Percentiles rank a stretch among this genome's conserved stretches.
Conservation (phyloP, 2,888 invertebrate genomes). For the Furcula furcula region DNA sequence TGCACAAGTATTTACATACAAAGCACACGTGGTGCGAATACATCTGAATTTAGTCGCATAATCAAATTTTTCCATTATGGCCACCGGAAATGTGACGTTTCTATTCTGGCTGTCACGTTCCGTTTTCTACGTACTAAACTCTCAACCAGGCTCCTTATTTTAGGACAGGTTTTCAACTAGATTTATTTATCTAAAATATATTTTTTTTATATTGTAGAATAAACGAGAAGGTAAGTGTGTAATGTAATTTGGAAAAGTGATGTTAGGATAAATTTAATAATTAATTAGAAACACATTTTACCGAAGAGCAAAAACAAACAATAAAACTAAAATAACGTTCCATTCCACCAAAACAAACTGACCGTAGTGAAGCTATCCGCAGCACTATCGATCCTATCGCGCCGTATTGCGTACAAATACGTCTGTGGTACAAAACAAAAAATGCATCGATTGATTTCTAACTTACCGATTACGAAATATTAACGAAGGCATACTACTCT, state of each 20-base stretch:
- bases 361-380: slow-evolving; percentile 36
- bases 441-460: slow-evolving; percentile 36
- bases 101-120: slow-evolving; percentile 34
- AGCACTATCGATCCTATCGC: slow-evolving; percentile 40
- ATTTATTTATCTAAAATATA: too few relatives aligned
- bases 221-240: too few relatives aligned
- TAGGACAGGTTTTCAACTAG: too few relatives aligned
- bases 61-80: slow-evolving; percentile 59
- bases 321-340: slow-evolving; percentile 12
- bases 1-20: slow-evolving; percentile 34
- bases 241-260: too few relatives aligned
- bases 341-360: slow-evolving; percentile 16
- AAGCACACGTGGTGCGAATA: slow-evolving; percentile 23
- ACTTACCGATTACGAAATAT: slow-evolving; percentile 85
- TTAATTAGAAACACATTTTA: too few relatives aligned
- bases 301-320: too few relatives aligned
- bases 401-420: slow-evolving; percentile 48
- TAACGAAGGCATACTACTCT: slow-evolving; percentile 83
- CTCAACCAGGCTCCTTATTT: too few relatives aligned
- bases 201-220: too few relatives aligned
- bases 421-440: too few relatives aligned
- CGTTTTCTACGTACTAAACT: too few relatives aligned
- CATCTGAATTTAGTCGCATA: slow-evolving; percentile 52
- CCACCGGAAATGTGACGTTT: slow-evolving; percentile 67
- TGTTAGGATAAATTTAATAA: too few relatives aligned